Conservation (phyloP, 2,888 invertebrate genomes). For the Chironomus riparius region DNA sequence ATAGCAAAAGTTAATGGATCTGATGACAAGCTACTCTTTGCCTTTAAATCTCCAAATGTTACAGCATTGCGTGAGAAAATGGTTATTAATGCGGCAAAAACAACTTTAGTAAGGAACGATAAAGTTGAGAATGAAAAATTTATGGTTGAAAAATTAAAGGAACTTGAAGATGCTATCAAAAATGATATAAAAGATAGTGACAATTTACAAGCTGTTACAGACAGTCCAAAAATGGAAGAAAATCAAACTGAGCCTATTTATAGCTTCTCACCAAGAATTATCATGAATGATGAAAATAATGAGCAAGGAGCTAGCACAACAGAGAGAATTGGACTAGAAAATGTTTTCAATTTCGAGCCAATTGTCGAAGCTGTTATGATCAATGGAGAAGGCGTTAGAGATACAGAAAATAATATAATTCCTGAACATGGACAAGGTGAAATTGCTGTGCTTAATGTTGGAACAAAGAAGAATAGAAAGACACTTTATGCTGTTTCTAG, state of each 20-base stretch:
- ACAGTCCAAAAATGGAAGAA: background rate
- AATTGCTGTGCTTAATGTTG: constrained; percentile 37
- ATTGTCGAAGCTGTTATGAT: background rate
- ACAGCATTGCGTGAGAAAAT: background rate
- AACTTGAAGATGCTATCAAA: background rate
- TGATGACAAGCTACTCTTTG: background rate
- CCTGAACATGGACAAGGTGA: constrained; percentile 36
- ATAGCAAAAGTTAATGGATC: background rate
- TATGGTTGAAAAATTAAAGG: background rate
- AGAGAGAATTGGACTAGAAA: background rate
- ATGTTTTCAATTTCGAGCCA: background rate
- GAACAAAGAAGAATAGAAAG: constrained; percentile 33
- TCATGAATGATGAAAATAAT: background rate
- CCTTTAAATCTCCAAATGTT: background rate
- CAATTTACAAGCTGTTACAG: too few species aligned
- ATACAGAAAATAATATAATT: constrained; percentile 34
- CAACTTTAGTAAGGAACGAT: too few species aligned
- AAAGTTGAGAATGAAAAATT: too few species aligned
- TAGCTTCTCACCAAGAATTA: background rate
- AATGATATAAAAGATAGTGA: too few species aligned
- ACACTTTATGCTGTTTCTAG: constrained; percentile 40
- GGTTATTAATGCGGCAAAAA: too few species aligned
- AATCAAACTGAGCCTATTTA: background rate
- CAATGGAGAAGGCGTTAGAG: constrained; percentile 30
- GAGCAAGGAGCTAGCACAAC: background rate